Evolutionary conservation across 2,888 invertebrate species (phyloP), one percentile per base, ranked within the genome.

Genomic region (Catocala sponsa): DNA sequence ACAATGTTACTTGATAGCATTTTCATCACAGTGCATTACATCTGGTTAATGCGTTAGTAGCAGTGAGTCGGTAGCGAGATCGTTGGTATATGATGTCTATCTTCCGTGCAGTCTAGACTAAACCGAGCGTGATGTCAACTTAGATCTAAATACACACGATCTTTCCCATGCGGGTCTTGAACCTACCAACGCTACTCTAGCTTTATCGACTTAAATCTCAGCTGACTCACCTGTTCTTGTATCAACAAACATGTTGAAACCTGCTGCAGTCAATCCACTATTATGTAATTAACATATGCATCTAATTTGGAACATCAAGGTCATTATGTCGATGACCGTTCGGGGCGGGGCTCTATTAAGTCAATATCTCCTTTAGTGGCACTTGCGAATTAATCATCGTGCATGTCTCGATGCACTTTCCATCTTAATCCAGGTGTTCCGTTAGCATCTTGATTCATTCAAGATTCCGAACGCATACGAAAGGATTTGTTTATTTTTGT

Each of bases 391-490:
- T 90, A 88, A 91, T 88, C 86, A 89, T 83, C 84, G 81, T 87
- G 87, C 86, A 89, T 68, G 81, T 78, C 77, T 79, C 74, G 82
- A 89, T 92, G 92, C 91, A 91, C 91, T 91, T 90, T 92, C 92
- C 84, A 87, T 92, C 89, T 92, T 88, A 78, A 82, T 89, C 83
- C 78, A 80, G 71, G 65, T 73, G 80, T 79, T 71, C 82, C 83
- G 83, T 84, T 88, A 71, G 69, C 66, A 84, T 74, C 75, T 78
- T 79, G 78, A 81, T 88, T 88, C 90, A 90, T 90, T 87, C 84
- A 85, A 78, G 68, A 66, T 68, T 74, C 7, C 66, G 60, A 61
- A 52, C 66, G 43, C 67, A 64, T 61, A 72, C 65, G 68, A 79
- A 74, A 78, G 63, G 54, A 75, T 69, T 60, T 68, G 60, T 71